These are phyloP conservation scores for Notolabrus celidotus DNA, from an alignment of 2,797 vertebrate species.

Conservation along the genomic window DNA sequence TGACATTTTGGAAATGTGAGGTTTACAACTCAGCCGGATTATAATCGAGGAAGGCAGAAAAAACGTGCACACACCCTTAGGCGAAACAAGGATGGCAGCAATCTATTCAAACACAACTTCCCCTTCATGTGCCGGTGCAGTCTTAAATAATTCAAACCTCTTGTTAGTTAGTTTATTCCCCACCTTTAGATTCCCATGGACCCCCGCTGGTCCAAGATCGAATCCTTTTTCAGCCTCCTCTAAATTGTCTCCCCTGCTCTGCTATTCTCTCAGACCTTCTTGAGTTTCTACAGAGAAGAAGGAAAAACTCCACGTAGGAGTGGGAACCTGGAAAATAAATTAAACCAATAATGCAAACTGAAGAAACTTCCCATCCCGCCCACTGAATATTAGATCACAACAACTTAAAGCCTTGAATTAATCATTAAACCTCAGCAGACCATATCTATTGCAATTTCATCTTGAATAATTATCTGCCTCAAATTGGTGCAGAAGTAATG, in stretches of 20 bases:
- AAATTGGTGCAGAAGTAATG: slow-evolving; percentile 47
- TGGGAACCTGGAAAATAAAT: slow-evolving; percentile 77
- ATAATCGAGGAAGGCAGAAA: slow-evolving; percentile 2
- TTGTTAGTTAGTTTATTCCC: slow-evolving; percentile 52
- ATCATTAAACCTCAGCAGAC: slow-evolving; percentile 73
- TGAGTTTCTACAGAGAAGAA: slow-evolving; percentile 36
- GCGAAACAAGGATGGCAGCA: slow-evolving; percentile 36
- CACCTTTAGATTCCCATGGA: slow-evolving; percentile 68
- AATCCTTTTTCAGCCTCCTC: slow-evolving; percentile 57
- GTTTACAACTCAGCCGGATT: slow-evolving; percentile 29
- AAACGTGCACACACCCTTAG: slow-evolving; percentile 43
- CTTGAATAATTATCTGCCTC: slow-evolving; percentile 70
- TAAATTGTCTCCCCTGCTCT: slow-evolving; percentile 51
- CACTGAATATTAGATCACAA: slow-evolving; percentile 80
- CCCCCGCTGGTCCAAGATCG: slow-evolving; percentile 56
- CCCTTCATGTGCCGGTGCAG: slow-evolving; percentile 23
- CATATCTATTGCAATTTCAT: slow-evolving; percentile 65
- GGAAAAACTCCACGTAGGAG: slow-evolving; percentile 43
- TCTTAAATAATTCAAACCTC: slow-evolving; percentile 72
- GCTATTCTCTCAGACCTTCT: slow-evolving; percentile 71
- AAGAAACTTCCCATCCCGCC: slow-evolving; percentile 69
- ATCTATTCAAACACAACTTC: slow-evolving; percentile 54
- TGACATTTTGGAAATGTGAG: slow-evolving; percentile 63
- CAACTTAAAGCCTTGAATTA: slow-evolving; percentile 70
- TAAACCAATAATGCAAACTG: slow-evolving; percentile 72